Conservation (phyloP, 2,113 vertebrate genomes). For the Fulmarus glacialis region DNA sequence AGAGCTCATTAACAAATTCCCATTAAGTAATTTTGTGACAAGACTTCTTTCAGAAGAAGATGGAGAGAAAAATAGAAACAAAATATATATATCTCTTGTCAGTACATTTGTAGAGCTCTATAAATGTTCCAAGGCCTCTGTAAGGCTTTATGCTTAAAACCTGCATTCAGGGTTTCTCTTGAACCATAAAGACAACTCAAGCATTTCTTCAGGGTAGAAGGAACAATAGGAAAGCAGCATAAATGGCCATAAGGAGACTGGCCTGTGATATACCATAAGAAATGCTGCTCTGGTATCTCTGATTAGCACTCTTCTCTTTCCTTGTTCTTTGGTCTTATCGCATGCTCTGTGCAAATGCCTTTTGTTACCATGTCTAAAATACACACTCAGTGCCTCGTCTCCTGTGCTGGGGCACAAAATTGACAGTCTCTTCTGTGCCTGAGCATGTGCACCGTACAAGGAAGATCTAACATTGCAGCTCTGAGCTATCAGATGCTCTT, state of each 20-base stretch:
- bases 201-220: background rate
- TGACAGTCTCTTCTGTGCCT: background rate
- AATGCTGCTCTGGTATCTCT: background rate
- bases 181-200: background rate
- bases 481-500: background rate
- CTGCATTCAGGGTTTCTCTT: background rate
- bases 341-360: background rate
- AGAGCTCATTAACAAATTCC: background rate
- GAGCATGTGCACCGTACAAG: background rate
- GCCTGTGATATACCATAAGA: background rate
- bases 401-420: background rate
- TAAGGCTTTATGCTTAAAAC: background rate
- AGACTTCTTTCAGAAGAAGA: background rate
- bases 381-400: fast-evolving
- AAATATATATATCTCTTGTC: background rate
- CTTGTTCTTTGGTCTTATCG: fast-evolving
- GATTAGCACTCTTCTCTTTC: background rate
- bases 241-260: background rate
- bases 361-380: background rate
- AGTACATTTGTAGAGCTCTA: background rate
- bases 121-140: background rate
- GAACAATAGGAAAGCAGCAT: background rate
- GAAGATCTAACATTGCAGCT: background rate
- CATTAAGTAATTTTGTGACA: background rate
- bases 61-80: background rate